phyloP scores from a whole-genome alignment of 64 coral and sea anemone species.

The Pocillopora verrucosa region DNA sequence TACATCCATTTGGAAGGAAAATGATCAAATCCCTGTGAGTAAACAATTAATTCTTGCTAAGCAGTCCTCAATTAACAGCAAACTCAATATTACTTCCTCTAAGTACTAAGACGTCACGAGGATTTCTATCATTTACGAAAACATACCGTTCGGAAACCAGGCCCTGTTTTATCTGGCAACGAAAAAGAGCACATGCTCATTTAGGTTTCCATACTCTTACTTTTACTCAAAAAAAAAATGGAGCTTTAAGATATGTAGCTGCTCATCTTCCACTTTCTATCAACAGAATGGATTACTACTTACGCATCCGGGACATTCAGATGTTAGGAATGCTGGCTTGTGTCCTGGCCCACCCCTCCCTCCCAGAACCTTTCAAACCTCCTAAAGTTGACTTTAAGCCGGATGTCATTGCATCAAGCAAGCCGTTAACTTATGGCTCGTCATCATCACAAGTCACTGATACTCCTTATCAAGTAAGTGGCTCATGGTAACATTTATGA shows the following conservation, averaged over 20 bases:
- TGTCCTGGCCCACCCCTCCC: conserved; percentile 63
- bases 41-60: background rate
- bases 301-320: conserved; percentile 84
- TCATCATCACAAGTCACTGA: conserved; percentile 34
- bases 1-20: conserved; percentile 88
- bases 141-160: too few species aligned
- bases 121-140: too few species aligned
- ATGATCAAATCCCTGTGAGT: conserved; percentile 92
- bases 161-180: too few species aligned
- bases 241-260: background rate
- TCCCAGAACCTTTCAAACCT: conserved; percentile 87
- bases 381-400: conserved; percentile 33
- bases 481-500: background rate
- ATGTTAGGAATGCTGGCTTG: conserved; percentile 87
- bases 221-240: background rate
- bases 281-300: conserved; percentile 85
- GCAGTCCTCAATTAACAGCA: too few species aligned
- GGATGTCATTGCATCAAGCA: conserved; percentile 38
- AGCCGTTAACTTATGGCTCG: conserved; percentile 79
- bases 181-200: too few species aligned
- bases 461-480: conserved; percentile 31
- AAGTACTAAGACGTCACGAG: too few species aligned
- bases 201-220: too few species aligned
- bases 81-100: too few species aligned
- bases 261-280: background rate